Evolutionary conservation across 1,140 invertebrate genomes (phyloP), one percentile per base, ranked within the genome.

Genomic region (Zophobas atratus): DNA sequence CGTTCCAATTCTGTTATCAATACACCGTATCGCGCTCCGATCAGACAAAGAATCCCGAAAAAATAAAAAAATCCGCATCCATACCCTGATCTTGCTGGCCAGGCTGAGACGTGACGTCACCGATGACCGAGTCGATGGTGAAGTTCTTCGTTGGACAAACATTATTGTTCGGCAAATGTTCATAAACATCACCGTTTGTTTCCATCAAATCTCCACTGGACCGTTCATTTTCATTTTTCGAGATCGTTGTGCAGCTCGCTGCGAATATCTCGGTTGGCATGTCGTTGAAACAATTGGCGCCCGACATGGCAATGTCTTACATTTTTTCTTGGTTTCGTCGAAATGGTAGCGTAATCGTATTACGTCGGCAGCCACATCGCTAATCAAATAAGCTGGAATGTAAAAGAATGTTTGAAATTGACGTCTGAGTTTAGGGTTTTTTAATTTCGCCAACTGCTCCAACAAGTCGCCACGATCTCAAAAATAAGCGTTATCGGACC

Each of bases 221-320:
- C 48, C 33, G 6, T 20, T 46, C 39, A 43, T 41, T 70, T 36
- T 70, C 43, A 34, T 6, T 38, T 41, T 43, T 70, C 32, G 60
- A n/a, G 33, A 43, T 41, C 41, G 60, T 34, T 8, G 6, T 70
- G 36, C 60, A 38, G 33, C 35, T 70, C 1, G 70, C 36, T 38
- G 71, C 38, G 36, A 73, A 73, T 20, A 73, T 32, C 39, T 55
- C 71, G 8, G 71, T 73, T 35, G 71, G 39, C 51, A 73, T 73
- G 35, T 73, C 71, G 35, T 55, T 73, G 51, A 73, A 56, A 56
- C 55, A 73, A 56, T 73, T 55, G 55, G 49, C 49, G 36, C 55
- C 71, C n/a, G 71, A 73, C 71, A 73, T 73, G 35, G 70, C 20
- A 38, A 55, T 73, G 4, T 53, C 35, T 73, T 73, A 73, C 71